A percentile compares a stretch with the other conserved stretches of the same genome.
phyloP scores from a whole-genome alignment of 1,140 invertebrate genomes.

The Camponotus floridanus region DNA sequence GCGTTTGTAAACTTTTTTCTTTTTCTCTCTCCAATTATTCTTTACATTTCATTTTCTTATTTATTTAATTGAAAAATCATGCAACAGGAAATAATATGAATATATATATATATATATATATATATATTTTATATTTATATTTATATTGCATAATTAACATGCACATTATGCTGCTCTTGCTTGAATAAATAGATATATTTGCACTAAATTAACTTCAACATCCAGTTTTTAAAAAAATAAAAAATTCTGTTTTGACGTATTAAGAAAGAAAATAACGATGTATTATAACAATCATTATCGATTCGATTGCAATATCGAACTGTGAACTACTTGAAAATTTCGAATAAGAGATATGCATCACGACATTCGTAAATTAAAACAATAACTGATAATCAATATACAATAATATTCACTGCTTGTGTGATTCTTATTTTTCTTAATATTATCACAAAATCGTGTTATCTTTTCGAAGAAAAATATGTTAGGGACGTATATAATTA shows the following conservation, averaged over 20 bases:
- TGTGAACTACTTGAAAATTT: too few species aligned
- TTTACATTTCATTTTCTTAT: slow-evolving; percentile 41
- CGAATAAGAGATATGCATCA: too few species aligned
- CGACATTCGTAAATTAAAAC: too few species aligned
- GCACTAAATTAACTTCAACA: too few species aligned
- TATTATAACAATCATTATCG: too few species aligned
- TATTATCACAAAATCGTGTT: not conserved
- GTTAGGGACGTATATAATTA: slow-evolving; percentile 5
- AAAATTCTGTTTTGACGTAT: too few species aligned
- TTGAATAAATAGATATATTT: too few species aligned
- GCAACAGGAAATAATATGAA: not conserved
- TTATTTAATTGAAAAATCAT: not conserved
- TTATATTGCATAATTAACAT: not conserved
- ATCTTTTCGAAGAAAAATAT: not conserved
- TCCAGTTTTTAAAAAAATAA: too few species aligned
- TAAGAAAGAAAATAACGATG: too few species aligned
- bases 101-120: not conserved
- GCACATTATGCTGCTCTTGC: too few species aligned
- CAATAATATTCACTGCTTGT: slow-evolving; percentile 3
- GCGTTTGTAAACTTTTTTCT: not conserved
- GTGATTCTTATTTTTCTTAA: not conserved
- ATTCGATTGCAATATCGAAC: too few species aligned
- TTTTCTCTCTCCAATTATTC: not conserved
- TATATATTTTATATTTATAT: not conserved
- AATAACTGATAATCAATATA: too few species aligned